Percentiles rank a stretch among this genome's conserved stretches.
Evolutionary conservation across 2,888 invertebrate species (phyloP).

Genomic region (Muscina levida): DNA sequence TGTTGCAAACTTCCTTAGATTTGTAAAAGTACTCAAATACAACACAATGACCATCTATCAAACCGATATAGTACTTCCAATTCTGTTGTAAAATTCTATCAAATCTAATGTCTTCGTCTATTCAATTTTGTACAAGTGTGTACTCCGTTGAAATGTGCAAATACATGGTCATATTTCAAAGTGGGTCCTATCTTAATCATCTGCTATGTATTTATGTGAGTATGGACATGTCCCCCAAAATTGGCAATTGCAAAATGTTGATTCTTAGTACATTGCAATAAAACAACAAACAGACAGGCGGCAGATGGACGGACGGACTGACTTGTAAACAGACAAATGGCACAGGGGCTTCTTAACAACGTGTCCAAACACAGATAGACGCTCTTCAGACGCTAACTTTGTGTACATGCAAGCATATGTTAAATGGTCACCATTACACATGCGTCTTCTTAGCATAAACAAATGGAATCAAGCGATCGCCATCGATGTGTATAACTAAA

Average conservation of each 20-base stretch:
- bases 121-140: too few species aligned
- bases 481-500: slow-evolving; percentile 2
- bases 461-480: not conserved
- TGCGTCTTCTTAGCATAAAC: not conserved
- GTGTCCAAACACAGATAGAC: too few species aligned
- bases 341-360: too few species aligned
- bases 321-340: slow-evolving; percentile 11
- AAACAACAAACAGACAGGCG: slow-evolving; percentile 44
- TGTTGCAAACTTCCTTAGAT: too few species aligned
- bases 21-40: too few species aligned
- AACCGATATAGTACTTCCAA: too few species aligned
- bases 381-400: too few species aligned
- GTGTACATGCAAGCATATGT: slow-evolving; percentile 8
- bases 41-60: too few species aligned
- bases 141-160: too few species aligned
- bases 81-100: too few species aligned
- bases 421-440: not conserved
- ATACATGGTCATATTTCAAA: not conserved
- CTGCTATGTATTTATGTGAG: not conserved
- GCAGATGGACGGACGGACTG: slow-evolving; percentile 30
- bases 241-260: slow-evolving; percentile 59
- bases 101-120: too few species aligned
- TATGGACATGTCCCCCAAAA: slow-evolving; percentile 37
- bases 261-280: slow-evolving; percentile 42
- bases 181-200: slow-evolving; percentile 1